Evolutionary conservation across 2,797 vertebrate species (phyloP), one percentile per base, ranked within the genome.

Genomic region (Cyclura pinguis): DNA sequence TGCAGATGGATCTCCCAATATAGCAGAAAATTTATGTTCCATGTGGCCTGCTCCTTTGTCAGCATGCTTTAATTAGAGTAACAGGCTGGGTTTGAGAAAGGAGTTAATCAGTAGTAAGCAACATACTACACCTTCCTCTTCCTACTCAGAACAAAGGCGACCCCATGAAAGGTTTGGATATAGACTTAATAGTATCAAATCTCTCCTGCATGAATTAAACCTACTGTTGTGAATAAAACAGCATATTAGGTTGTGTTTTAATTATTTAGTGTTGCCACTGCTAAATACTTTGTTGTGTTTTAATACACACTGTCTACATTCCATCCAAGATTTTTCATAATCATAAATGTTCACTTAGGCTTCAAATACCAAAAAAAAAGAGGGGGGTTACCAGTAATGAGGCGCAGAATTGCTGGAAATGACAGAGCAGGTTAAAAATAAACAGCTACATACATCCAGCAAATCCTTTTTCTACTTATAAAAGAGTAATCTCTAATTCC

Each of bases 401-500:
- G 22, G 0, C 5, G 80, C 14, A 59, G 13, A 85, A 35, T 77
- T 50, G 16, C 29, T 85, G 59, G 76, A 50, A 29, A 12, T 27
- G 42, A 4, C 14, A 85, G 14, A 38, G 77, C 7, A 82, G 32
- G n/a, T 42, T 52, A 69, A 62, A 72, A 86, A 57, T 38, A 84
- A 80, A 52, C 35, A 72, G 91, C 4, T 59, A 52, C 89, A 93
- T n/a, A 89, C 7, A 50, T 62, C 10, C 52, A 64, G n/a, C 62
- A 59, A 86, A 6, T 82, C 35, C 10, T 84, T 59, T 22, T 0
- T 14, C 35, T 90, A 50, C 27, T 64, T 27, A 24, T 32, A 42
- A 38, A n/a, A 91, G 80, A 87, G n/a, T 32, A 77, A 1, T 6
- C 78, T 78, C 22, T 20, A 57, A 27, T 76, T 94, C 73, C 89